Base-by-base conservation (phyloP, 2,888 invertebrate species). In the Globia sparganii region DNA sequence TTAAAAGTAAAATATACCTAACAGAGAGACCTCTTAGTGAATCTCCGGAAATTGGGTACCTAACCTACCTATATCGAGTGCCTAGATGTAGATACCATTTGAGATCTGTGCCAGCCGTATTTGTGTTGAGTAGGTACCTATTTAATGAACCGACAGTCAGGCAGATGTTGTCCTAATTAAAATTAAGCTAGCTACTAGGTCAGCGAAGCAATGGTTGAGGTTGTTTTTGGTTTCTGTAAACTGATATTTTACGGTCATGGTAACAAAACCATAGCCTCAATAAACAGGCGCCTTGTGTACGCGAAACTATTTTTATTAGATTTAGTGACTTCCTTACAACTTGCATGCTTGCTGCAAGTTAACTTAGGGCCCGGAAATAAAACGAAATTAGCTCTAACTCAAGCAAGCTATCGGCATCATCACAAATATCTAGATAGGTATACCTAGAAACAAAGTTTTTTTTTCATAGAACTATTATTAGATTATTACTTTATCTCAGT, bases 1-100 rank as follows among this genome's bases (percentile, higher is more conserved):
- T 81, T 81, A 53, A 83, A 61, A 61, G 25, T 61, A 4, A 21
- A 82, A 80, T 75, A 78, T 67, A n/a, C n/a, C n/a, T n/a, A 72
- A 72, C 73, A 73, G 49, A 46, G 72, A 71, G 64, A 70, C 59
- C 74, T 74, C 72, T 70, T 58, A 70, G 15, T 77, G 53, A 37
- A 75, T 77, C 74, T 73, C n/a, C 21, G 56, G 75, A 74, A 75
- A 58, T 37, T 64, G 49, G 34, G 21, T 43, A 37, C 9, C 18
- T 53, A 11, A n/a, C 21, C 69, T 61, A 40, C n/a, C 4, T 56
- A 68, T 65, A 49, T 34, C 46, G 37, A 46, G 37, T 66, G 37
- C 64, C 40, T 31, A 59, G n/a, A 43, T 65, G 40, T 9, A 9
- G 11, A 25, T 4, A 3, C 43, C 0, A 43, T 66, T 69, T 68